Conservation (phyloP, 2,113 vertebrate genomes). For the Anguilla japonica region DNA sequence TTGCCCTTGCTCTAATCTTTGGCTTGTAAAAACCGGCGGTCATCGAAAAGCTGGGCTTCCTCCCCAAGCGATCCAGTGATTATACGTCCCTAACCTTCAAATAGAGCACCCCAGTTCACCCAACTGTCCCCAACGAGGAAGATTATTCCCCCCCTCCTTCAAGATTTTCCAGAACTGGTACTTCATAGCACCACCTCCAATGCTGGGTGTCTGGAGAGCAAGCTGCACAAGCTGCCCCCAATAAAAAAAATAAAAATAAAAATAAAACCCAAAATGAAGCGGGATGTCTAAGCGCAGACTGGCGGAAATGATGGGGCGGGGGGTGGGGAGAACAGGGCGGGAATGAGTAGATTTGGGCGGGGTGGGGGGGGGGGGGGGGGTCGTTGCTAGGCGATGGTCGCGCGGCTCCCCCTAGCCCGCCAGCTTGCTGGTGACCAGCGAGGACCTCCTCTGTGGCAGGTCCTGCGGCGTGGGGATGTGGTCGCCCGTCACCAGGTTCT, state of each 20-base stretch:
- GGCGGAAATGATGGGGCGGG: constrained; percentile 39
- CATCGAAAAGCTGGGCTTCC: not conserved
- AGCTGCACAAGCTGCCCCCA: constrained; percentile 15
- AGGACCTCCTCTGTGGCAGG: constrained; percentile 92
- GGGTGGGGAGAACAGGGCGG: constrained; percentile 47
- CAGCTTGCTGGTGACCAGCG: constrained; percentile 95
- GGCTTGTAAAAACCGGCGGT: not conserved
- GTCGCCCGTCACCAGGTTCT: constrained; percentile 94
- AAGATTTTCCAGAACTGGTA: too few species aligned
- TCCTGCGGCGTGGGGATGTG: constrained; percentile 98
- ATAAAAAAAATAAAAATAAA: constrained; percentile 46
- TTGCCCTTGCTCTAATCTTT: not conserved
- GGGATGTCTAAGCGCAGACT: constrained; percentile 51
- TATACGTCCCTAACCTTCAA: too few species aligned
- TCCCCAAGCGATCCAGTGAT: too few species aligned
- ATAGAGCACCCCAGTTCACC: too few species aligned
- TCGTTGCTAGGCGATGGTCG: not conserved
- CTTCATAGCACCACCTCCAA: too few species aligned
- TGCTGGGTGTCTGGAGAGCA: too few species aligned
- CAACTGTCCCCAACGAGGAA: too few species aligned
- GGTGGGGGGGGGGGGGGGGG: not conserved
- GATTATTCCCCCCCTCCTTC: too few species aligned
- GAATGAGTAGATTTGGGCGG: constrained; percentile 36
- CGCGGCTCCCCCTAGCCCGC: constrained; percentile 77
- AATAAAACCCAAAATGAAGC: constrained; percentile 57